Evolutionary conservation across 2,113 vertebrate species (phyloP).

Genomic region (Cyprinodon brontotheroides): DNA sequence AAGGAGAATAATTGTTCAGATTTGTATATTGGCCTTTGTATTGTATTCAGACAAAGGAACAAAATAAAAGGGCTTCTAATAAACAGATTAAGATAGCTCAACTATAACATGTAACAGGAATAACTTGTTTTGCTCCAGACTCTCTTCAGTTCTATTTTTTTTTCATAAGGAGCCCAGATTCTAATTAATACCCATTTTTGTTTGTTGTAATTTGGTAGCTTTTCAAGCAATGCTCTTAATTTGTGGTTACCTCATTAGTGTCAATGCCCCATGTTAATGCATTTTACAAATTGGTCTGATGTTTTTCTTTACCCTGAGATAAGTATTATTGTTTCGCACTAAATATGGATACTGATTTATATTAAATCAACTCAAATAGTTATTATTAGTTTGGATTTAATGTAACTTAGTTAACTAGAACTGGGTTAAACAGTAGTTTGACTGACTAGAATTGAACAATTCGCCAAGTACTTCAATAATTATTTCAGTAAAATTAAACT

Average conservation of each 20-base stretch:
- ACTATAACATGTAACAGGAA: neutral
- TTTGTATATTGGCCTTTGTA: neutral
- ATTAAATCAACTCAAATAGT: too few species aligned
- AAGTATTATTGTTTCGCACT: too few species aligned
- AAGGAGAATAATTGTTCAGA: too few species aligned
- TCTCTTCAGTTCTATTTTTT: neutral
- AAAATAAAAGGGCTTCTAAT: neutral
- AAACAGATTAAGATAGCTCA: neutral
- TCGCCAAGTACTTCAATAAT: too few species aligned
- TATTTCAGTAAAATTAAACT: too few species aligned
- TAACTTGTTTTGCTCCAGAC: neutral
- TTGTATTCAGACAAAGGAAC: neutral
- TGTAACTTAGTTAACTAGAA: too few species aligned
- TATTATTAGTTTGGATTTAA: too few species aligned
- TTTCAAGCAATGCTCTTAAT: constrained; percentile 23
- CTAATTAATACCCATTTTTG: neutral
- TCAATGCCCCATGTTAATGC: constrained; percentile 25
- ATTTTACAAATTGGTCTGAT: neutral
- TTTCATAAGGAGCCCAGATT: neutral
- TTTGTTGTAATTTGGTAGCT: neutral
- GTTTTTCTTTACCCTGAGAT: too few species aligned
- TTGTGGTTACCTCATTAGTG: constrained; percentile 18
- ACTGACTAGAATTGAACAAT: too few species aligned
- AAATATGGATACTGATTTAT: too few species aligned
- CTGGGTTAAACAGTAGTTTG: too few species aligned